Conservation (phyloP, 2,113 vertebrate genomes). For the Pipra filicauda region DNA sequence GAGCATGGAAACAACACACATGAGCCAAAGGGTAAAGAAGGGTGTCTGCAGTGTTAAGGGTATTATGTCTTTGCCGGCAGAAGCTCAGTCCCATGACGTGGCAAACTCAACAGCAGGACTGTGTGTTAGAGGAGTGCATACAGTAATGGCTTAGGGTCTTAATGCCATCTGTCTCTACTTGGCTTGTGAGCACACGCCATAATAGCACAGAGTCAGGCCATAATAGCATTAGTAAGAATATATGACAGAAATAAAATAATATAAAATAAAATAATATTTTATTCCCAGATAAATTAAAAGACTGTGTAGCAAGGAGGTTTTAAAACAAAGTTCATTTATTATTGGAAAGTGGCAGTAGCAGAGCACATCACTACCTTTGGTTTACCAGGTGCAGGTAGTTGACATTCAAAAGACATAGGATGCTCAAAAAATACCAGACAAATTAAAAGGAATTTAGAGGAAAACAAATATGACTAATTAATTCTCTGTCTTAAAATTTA, state of each 20-base stretch:
- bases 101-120: neutral
- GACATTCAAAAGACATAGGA: neutral
- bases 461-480: neutral
- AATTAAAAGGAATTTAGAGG: neutral
- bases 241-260: slow-evolving; percentile 15
- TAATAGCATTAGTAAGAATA: slow-evolving; percentile 17
- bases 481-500: neutral
- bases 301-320: neutral
- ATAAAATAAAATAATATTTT: neutral
- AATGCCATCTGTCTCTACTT: neutral
- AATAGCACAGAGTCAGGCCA: neutral
- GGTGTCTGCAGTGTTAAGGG: neutral
- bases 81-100: neutral
- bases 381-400: neutral
- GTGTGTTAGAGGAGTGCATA: neutral
- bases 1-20: neutral
- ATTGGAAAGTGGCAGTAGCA: neutral
- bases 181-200: neutral
- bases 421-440: neutral
- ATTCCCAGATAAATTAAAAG: neutral
- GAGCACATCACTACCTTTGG: neutral
- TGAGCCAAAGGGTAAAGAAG: neutral
- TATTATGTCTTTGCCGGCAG: neutral
- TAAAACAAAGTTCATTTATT: neutral
- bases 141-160: neutral